These are phyloP conservation scores for Eupsilia transversa DNA, from an alignment of 2,888 invertebrate genomes.

Conservation along the genomic window DNA sequence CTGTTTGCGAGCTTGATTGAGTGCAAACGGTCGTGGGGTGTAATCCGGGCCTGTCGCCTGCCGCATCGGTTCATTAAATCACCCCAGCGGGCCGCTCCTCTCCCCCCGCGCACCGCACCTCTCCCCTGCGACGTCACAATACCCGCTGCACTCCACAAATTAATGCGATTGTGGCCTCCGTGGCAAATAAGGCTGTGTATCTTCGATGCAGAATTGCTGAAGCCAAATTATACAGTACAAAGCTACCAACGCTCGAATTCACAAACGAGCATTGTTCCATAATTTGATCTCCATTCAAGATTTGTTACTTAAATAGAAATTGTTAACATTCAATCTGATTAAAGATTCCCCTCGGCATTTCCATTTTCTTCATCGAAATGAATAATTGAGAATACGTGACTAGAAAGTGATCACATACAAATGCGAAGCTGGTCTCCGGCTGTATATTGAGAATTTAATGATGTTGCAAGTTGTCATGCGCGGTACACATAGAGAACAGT, in stretches of 20 bases:
- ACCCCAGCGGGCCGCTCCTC: constrained; percentile 75
- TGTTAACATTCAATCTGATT: constrained; percentile 42
- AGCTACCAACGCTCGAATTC: constrained; percentile 51
- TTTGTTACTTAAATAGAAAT: constrained; percentile 39
- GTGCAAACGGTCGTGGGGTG: constrained; percentile 89
- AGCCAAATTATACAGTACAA: constrained; percentile 62
- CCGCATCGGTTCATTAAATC: constrained; percentile 89
- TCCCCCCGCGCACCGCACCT: constrained; percentile 63
- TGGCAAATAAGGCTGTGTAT: constrained; percentile 78
- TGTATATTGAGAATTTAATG: constrained; percentile 50
- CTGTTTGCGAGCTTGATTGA: constrained; percentile 90
- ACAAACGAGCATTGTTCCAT: constrained; percentile 47
- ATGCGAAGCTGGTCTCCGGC: constrained; percentile 40
- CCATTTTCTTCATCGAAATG: constrained; percentile 40
- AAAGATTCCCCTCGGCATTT: constrained; percentile 30
- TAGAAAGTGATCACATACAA: constrained; percentile 56
- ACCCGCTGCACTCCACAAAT: constrained; percentile 86
- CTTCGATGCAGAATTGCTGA: constrained; percentile 70
- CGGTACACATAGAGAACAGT: constrained; percentile 46
- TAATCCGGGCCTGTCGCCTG: constrained; percentile 88
- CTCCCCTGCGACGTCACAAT: constrained; percentile 73
- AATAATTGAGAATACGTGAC: constrained; percentile 53
- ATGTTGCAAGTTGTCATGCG: constrained; percentile 55
- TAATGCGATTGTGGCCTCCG: constrained; percentile 86
- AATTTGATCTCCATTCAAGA: constrained; percentile 51